phyloP scores from a whole-genome alignment of 2,113 vertebrate genomes.

The Ellobius talpinus region DNA sequence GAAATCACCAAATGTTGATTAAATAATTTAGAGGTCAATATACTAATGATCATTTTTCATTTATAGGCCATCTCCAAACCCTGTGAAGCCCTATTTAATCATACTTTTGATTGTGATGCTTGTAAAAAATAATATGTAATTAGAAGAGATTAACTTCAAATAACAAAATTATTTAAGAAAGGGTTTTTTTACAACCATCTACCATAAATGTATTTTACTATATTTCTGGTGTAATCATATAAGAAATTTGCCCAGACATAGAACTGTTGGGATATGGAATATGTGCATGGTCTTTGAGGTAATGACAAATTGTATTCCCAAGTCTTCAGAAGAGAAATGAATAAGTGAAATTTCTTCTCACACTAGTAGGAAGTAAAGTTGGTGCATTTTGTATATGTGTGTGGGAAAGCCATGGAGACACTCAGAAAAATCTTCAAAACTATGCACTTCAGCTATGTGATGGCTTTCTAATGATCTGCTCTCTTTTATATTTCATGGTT shows the following conservation, averaged over 20 bases:
- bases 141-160: slow-evolving; percentile 34
- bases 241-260: slow-evolving; percentile 5
- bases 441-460: neutral
- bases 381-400: neutral
- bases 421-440: neutral
- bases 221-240: neutral
- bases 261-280: neutral
- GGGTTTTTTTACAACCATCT: neutral
- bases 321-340: neutral
- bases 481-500: neutral
- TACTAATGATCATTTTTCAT: slow-evolving; percentile 45
- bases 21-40: slow-evolving; percentile 63
- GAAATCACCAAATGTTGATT: slow-evolving; percentile 45
- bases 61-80: neutral
- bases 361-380: neutral
- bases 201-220: neutral
- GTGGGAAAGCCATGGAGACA: neutral
- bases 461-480: neutral
- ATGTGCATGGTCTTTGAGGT: neutral
- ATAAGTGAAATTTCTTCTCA: neutral
- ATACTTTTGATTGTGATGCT: neutral
- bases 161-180: slow-evolving; percentile 17
- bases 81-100: neutral
- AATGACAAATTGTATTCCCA: neutral
- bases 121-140: slow-evolving; percentile 3